A percentile compares a stretch with the other conserved stretches of the same genome.
phyloP scores from a whole-genome alignment of 2,888 invertebrate genomes.

The Gisinianus flammeolus region DNA sequence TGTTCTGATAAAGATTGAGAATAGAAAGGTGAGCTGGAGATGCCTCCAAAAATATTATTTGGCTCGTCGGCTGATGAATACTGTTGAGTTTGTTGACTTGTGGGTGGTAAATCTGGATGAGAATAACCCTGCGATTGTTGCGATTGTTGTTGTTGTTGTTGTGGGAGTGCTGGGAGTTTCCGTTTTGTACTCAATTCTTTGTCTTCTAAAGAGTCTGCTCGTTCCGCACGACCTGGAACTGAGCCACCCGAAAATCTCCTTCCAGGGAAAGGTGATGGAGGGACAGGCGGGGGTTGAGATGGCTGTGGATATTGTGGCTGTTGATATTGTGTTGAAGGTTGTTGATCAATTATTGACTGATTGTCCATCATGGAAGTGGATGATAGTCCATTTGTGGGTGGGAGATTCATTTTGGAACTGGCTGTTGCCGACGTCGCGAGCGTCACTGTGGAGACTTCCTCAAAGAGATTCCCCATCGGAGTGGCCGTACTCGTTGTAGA shows the following conservation, averaged over 20 bases:
- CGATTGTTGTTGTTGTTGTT: constrained; percentile 8
- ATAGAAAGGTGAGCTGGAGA: background rate
- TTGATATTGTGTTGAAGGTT: background rate
- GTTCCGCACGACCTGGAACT: constrained; percentile 51
- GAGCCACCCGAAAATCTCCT: constrained; percentile 42
- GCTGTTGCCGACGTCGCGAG: constrained; percentile 9
- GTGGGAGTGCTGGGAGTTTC: constrained; percentile 55
- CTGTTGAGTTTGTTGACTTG: constrained; percentile 18
- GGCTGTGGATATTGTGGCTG: constrained; percentile 9
- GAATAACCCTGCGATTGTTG: constrained; percentile 18
- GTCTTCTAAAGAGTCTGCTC: constrained; percentile 50
- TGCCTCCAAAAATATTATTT: background rate
- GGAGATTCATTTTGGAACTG: constrained; percentile 1
- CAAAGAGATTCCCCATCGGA: background rate
- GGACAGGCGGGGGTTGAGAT: constrained; percentile 41
- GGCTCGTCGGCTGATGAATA: background rate
- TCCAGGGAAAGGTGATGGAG: constrained; percentile 54
- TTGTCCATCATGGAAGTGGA: background rate
- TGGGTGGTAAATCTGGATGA: constrained; percentile 40
- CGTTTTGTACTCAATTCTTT: constrained; percentile 43
- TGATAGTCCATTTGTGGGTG: constrained; percentile 1
- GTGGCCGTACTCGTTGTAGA: constrained; percentile 19
- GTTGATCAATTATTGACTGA: background rate
- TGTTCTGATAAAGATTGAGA: background rate
- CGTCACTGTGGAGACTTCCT: background rate